Evolutionary conservation across 2,888 invertebrate species (phyloP).

Genomic region (Venusia cambrica): DNA sequence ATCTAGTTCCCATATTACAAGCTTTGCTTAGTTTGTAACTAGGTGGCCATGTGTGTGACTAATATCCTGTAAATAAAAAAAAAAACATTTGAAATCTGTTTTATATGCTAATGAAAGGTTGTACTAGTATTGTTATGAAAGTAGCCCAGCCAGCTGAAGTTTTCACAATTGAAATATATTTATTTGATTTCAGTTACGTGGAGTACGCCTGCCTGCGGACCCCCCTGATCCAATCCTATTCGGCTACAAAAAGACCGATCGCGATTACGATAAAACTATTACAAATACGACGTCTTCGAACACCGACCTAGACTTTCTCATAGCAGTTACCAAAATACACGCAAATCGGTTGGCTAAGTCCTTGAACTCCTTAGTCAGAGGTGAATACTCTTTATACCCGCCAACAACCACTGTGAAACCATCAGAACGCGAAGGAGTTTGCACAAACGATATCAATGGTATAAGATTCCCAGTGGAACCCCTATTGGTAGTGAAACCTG

Average conservation of each 20-base stretch:
- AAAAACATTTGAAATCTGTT: too few species aligned
- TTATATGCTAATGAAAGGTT: too few species aligned
- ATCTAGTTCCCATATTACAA: too few species aligned
- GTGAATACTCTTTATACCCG: constrained; percentile 61
- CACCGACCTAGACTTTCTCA: constrained; percentile 46
- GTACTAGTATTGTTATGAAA: too few species aligned
- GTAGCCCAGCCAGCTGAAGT: too few species aligned
- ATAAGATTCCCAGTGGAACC: constrained; percentile 40
- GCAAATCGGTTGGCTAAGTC: constrained; percentile 45
- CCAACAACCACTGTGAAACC: constrained; percentile 32
- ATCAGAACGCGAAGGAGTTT: constrained; percentile 45
- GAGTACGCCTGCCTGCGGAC: constrained; percentile 31
- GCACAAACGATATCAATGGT: constrained; percentile 65
- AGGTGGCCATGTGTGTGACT: too few species aligned
- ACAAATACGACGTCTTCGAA: constrained; percentile 25
- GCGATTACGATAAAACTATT: constrained; percentile 35
- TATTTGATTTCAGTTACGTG: constrained; percentile 49
- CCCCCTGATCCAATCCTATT: constrained; percentile 39
- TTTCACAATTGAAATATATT: too few species aligned
- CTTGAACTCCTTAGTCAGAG: constrained; percentile 45
- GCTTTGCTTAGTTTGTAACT: too few species aligned
- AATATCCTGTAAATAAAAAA: too few species aligned
- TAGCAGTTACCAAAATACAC: constrained; percentile 61
- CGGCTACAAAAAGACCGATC: constrained; percentile 51
- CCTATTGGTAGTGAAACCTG: constrained; percentile 43